These are phyloP conservation scores for Chrysoperla carnea DNA, from an alignment of 1,140 invertebrate genomes.

Conservation along the genomic window DNA sequence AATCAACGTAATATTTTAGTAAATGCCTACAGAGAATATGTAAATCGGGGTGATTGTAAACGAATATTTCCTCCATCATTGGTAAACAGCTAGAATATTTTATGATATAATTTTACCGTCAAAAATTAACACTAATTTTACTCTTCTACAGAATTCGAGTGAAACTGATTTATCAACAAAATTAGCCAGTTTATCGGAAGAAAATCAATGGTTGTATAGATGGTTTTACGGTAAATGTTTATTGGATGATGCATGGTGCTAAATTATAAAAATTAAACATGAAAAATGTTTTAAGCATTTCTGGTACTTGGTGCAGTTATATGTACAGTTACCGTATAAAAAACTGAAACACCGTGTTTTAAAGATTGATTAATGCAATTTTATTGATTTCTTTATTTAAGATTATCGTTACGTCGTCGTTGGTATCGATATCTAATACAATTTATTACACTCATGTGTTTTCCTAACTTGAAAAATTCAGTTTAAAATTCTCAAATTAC, in stretches of 20 bases:
- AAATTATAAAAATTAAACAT: slow-evolving; percentile 7
- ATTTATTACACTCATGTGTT: too few species aligned
- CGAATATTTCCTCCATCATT: slow-evolving; percentile 63
- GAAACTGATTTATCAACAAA: slow-evolving; percentile 19
- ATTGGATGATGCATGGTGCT: slow-evolving; percentile 52
- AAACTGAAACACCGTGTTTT: too few species aligned
- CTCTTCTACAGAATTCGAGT: slow-evolving; percentile 18
- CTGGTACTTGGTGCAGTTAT: too few species aligned
- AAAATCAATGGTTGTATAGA: slow-evolving; percentile 47
- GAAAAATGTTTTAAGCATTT: too few species aligned
- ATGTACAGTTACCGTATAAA: too few species aligned
- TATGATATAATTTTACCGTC: not conserved
- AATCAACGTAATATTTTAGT: slow-evolving; percentile 37
- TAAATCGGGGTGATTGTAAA: slow-evolving; percentile 57
- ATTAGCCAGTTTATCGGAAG: slow-evolving; percentile 29
- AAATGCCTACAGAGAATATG: slow-evolving; percentile 59
- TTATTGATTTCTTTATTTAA: too few species aligned
- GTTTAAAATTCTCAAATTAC: too few species aligned
- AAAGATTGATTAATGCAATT: too few species aligned
- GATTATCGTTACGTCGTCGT: too few species aligned
- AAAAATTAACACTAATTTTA: slow-evolving; percentile 3
- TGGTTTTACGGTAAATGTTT: slow-evolving; percentile 78
- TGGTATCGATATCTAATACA: too few species aligned
- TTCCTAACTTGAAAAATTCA: too few species aligned
- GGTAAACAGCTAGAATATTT: slow-evolving; percentile 28